Percentiles rank a stretch among this genome's conserved stretches.
Conservation (phyloP, 2,797 vertebrate genomes). For the Onychomys arenicola region DNA sequence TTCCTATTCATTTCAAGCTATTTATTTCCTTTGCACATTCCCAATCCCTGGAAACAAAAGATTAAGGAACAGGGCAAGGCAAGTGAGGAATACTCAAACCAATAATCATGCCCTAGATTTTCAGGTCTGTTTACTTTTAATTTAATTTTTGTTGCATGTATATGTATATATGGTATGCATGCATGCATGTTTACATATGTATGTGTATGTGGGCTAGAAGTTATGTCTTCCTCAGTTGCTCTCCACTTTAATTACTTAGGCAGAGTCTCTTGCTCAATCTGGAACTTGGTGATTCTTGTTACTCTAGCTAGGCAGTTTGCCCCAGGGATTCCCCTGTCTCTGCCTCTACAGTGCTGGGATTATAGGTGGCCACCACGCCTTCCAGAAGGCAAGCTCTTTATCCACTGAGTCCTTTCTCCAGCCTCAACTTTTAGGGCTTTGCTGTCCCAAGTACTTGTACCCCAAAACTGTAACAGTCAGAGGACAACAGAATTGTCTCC, state of each 20-base stretch:
- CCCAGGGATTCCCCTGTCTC: neutral
- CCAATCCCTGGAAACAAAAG: conserved; percentile 31
- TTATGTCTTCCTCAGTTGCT: neutral
- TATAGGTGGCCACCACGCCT: neutral
- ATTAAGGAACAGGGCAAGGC: neutral
- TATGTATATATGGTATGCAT: neutral
- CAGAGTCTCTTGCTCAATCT: neutral
- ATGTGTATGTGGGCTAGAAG: neutral
- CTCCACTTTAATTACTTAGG: neutral
- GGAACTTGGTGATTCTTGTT: neutral
- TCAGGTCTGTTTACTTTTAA: neutral
- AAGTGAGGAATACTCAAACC: neutral
- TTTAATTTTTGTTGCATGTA: neutral
- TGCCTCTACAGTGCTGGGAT: neutral
- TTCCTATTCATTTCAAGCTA: conserved; percentile 1
- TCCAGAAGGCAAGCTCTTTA: neutral
- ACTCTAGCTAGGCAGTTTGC: neutral
- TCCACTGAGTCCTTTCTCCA: neutral
- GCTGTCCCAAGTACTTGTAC: neutral
- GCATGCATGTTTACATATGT: neutral
- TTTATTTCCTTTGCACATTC: neutral
- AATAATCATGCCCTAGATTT: neutral
- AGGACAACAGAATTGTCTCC: neutral
- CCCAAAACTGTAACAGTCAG: conserved; percentile 7
- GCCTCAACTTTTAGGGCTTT: neutral